Base-by-base conservation (phyloP, 30 jellyfish, hydroid and myxozoan genomes). In the Haliclystus octoradiatus region DNA sequence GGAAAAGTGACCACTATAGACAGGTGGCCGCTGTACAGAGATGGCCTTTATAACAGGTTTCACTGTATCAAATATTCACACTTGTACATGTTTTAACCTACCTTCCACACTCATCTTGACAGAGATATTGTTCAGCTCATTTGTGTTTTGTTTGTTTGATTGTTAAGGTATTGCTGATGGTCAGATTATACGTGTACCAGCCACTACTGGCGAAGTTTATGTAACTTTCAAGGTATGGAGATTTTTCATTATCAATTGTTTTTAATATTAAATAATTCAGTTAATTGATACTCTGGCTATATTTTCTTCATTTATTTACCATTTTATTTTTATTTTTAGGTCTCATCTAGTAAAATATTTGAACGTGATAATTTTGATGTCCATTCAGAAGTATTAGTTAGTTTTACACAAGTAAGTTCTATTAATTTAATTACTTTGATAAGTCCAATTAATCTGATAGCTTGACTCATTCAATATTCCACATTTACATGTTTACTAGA, bases 351-450 rank as follows among this genome's bases (percentile, higher is more conserved):
- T 68, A 88, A 88, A 33, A 67, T 88, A 12, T 88, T 88, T 68
- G 87, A 81, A 66, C 76, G 97, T 5, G 97, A 78, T 40, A 95
- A 93, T 25, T 65, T 87, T 28, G 97, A 88, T 52, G 97, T 88
- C 40, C 87, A 70, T 33, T 88, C 97, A 5, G 89, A 89, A 19
- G 34, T 73, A 25, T 62, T 89, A 2, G 87, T 88, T 47, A 81
- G 76, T 71, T 88, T 80, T 50, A 79, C 97, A 0, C 97, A 88
- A 94, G 97, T 87, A 72, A 9, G 68, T 2, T 1, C 30, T 35
- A 24, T 2, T 22, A 5, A 34, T n/a, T 14, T 3, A 22, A 9
- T 26, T n/a, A 40, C n/a, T 25, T 30, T 71, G 51, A 34, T 27
- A n/a, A 22, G 7, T 14, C 24, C 24, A 57, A 7, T 25, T 9